Evolutionary conservation across 2,113 vertebrate genomes (phyloP), one percentile per base, ranked within the genome.

Genomic region (Motacilla alba): DNA sequence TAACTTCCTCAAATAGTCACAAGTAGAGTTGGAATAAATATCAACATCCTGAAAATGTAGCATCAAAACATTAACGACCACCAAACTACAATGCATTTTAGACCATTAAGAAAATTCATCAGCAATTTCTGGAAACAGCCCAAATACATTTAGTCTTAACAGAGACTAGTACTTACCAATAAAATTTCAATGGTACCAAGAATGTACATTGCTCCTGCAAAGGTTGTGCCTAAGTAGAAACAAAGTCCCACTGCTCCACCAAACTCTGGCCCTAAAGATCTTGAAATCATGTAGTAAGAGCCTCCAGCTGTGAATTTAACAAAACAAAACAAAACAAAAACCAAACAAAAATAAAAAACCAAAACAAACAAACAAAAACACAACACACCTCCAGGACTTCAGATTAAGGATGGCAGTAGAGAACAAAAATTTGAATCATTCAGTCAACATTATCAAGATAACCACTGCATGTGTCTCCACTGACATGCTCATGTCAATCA

Each of bases 251-350:
- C 99, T 5, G 99, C 99, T 26, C 99, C 99, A 72, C 99, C 99
- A 72, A 99, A 99, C 95, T 99, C 99, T 3, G 99, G 99, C 30
- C 99, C 99, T 97, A 99, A 98, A 2, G 99, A 99, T 76, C 99
- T 98, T 46, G 99, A 99, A 59, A 99, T 99, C 99, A 99, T 99
- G 97, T 99, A 99, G 96, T 99, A 99, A 13, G 99, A 98, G n/a
- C 99, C 99, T 26, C 99, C 99, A 72, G 99, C 99, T 99, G 91
- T 53, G 66, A 98, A 95, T 94, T 75, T 68, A 92, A 95, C 10
- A 55, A 53, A 37, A 37, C 12, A 24, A 47, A 67, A 43, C 15
- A 33, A 33, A 31, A 27, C 26, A n/a, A 43, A 64, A 64, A 35
- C 35, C 24, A 56, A 52, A 52, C 4, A 12, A 55, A 52, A 27